Evolutionary conservation across 2,113 vertebrate species (phyloP).

Genomic region (Lamprotornis superbus): DNA sequence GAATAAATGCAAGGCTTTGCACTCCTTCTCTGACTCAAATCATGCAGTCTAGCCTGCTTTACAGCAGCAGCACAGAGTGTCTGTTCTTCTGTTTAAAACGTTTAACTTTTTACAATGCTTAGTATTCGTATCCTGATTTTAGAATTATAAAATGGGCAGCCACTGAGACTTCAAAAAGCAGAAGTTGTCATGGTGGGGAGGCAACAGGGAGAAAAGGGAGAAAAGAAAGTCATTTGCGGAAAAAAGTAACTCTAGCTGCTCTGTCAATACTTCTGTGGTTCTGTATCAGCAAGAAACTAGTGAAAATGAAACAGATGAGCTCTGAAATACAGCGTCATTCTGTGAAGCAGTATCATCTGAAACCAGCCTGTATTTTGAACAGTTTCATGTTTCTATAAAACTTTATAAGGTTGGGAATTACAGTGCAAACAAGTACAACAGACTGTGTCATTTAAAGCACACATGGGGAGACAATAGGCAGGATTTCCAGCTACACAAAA

Average conservation of each 20-base stretch:
- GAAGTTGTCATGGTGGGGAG: background rate
- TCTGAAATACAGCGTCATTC: background rate
- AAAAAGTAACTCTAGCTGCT: background rate
- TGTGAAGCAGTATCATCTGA: background rate
- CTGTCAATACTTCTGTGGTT: background rate
- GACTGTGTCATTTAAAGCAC: background rate
- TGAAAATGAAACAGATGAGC: constrained; percentile 26
- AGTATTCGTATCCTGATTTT: background rate
- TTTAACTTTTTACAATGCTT: background rate
- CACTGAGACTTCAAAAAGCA: background rate
- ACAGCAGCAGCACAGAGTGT: background rate
- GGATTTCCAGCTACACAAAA: background rate
- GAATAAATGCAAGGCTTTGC: background rate
- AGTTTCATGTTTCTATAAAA: background rate
- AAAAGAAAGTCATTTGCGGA: background rate
- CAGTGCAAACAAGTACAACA: background rate
- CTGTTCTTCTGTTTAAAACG: background rate
- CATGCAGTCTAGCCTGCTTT: background rate
- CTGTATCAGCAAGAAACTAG: background rate
- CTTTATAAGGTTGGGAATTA: background rate
- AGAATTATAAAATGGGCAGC: background rate
- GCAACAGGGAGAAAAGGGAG: background rate
- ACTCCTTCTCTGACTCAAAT: fast-evolving
- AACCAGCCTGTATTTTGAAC: background rate
- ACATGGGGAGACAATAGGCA: background rate